A percentile compares a stretch with the other conserved stretches of the same genome.
Evolutionary conservation across 2,113 vertebrate species (phyloP).

Genomic region (Lasiurus borealis): DNA sequence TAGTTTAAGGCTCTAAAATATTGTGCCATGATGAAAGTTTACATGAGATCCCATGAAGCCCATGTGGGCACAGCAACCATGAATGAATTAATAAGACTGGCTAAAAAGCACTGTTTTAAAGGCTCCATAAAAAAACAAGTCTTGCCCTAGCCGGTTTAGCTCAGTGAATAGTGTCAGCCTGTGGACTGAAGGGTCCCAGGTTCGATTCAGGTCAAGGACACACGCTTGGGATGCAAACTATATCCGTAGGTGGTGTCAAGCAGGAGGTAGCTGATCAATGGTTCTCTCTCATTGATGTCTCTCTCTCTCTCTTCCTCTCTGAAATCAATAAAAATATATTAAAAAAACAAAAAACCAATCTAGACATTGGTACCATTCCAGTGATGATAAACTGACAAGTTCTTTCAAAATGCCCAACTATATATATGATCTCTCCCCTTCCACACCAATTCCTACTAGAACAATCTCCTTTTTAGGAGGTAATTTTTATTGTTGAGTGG

Average conservation of each 20-base stretch:
- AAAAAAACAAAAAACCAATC: neutral
- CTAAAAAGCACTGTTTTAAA: constrained; percentile 1
- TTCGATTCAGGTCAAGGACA: no score
- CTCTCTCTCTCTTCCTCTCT: no score
- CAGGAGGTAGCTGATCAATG: no score
- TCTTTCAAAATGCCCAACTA: neutral
- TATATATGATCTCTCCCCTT: neutral
- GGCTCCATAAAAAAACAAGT: neutral
- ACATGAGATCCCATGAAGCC: neutral
- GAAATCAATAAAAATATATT: no score
- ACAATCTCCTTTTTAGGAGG: neutral
- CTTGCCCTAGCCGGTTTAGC: no score
- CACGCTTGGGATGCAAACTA: no score
- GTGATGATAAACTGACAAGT: neutral
- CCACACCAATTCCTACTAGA: constrained; percentile 13
- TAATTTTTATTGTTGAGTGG: neutral
- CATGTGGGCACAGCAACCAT: neutral
- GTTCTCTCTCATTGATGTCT: no score
- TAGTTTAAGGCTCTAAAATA: neutral
- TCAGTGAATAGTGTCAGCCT: no score
- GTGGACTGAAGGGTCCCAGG: no score
- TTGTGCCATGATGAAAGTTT: neutral
- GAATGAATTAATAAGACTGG: constrained; percentile 26
- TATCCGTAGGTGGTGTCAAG: no score
- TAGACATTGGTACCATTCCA: constrained; percentile 33